Evolutionary conservation across 2,113 vertebrate genomes (phyloP), one percentile per base, ranked within the genome.

Genomic region (Planiliza haematocheilus): DNA sequence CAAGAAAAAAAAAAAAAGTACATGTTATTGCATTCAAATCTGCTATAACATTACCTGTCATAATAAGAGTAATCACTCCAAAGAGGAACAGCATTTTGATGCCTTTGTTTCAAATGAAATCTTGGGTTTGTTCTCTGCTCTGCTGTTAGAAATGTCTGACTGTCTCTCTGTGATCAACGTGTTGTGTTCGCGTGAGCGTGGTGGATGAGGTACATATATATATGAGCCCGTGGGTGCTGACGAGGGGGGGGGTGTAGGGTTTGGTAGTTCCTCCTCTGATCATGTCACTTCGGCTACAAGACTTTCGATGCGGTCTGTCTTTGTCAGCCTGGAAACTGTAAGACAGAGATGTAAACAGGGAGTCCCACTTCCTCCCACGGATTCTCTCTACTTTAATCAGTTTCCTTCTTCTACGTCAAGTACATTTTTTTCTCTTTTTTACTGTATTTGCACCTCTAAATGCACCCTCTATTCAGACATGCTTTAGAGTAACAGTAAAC

Each of bases 241-340:
- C 20, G 53, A n/a, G n/a, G n/a, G 52, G 16, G 30, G 18, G 39
- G 74, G 70, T 0, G 70, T 56, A 17, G 58, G 8, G 17, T 57
- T 58, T 76, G 86, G 86, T 86, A 74, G 79, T 84, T 90, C 79
- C 84, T 86, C 53, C 61, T 52, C 1, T 18, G 37, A 66, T 90
- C 91, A 91, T 73, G 90, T 93, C 87, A 92, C 89, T 91, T 84
- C 78, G 75, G 79, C 53, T 66, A 59, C 60, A 73, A 66, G 52
- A 39, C 11, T 41, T 77, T 78, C 84, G 75, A 81, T 91, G 89
- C 42, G 86, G 89, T 89, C 12, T 66, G 42, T 60, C 21, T 56
- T 41, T 73, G 63, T 87, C 83, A 86, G 75, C 77, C 46, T 86
- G 93, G 93, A 94, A 93, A 93, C 77, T 90, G 4, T 80, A 57